Percentiles rank a stretch among this genome's conserved stretches.
Conservation (phyloP, 2,888 invertebrate species). For the Synergus laeviventris region DNA sequence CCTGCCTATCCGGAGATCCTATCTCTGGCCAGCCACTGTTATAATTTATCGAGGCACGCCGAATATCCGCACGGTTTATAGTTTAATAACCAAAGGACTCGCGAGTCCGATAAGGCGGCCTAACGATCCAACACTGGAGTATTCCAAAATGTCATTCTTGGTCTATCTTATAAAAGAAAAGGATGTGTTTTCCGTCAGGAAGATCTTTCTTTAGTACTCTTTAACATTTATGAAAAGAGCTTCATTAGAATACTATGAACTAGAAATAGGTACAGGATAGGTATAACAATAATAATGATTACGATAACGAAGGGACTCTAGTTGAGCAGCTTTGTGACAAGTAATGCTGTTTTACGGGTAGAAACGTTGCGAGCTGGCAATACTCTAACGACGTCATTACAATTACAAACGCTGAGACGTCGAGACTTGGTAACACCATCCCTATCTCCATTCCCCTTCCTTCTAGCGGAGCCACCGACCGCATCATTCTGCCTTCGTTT, state of each 20-base stretch:
- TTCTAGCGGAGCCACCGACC: conserved; percentile 49
- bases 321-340: conserved; percentile 53
- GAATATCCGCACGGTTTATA: conserved; percentile 65
- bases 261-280: background rate
- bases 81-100: conserved; percentile 64
- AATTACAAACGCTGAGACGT: conserved; percentile 61
- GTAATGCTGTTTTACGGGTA: conserved; percentile 57
- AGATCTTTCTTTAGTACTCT: no score
- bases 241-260: background rate
- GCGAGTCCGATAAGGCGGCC: conserved; percentile 48
- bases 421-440: conserved; percentile 50
- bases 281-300: conserved; percentile 36
- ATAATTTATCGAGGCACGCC: conserved; percentile 68
- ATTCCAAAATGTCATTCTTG: background rate
- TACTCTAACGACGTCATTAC: conserved; percentile 65
- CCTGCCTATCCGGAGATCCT: conserved; percentile 56
- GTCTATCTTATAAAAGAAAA: background rate
- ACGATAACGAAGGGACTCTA: conserved; percentile 32
- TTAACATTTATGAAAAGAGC: background rate
- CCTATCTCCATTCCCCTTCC: conserved; percentile 44
- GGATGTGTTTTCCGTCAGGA: no score
- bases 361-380: conserved; percentile 53
- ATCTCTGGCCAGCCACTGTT: conserved; percentile 57
- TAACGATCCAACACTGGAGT: background rate
- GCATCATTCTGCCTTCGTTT: conserved; percentile 55